Conservation (phyloP, 2,797 vertebrate species). For the Otus scops region DNA sequence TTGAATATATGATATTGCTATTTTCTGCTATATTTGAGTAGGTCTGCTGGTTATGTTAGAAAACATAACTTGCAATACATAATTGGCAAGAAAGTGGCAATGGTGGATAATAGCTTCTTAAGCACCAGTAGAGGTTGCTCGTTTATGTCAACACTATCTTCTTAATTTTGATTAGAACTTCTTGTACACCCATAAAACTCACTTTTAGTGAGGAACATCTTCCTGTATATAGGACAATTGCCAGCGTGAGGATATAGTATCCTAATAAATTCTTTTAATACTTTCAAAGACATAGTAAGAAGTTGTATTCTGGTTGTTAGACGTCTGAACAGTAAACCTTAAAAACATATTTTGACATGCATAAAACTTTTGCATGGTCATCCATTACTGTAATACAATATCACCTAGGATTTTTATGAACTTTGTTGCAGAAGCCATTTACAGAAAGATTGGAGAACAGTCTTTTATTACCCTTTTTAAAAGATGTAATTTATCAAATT, state of each 20-base stretch:
- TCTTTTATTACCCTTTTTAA: not conserved
- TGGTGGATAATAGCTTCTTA: not conserved
- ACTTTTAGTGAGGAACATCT: not conserved
- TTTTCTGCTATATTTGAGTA: not conserved
- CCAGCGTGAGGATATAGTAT: not conserved
- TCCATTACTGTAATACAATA: not conserved
- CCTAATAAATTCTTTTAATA: not conserved
- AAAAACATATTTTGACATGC: not conserved
- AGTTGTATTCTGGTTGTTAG: not conserved
- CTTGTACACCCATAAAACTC: not conserved
- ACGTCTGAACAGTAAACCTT: not conserved
- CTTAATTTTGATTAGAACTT: not conserved
- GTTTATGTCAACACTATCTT: not conserved
- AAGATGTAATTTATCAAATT: not conserved
- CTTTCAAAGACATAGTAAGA: not conserved
- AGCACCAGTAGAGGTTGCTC: accelerated
- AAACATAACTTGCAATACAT: not conserved
- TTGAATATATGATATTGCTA: not conserved
- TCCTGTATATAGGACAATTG: not conserved
- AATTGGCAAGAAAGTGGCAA: not conserved
- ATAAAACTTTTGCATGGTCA: not conserved
- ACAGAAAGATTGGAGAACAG: not conserved
- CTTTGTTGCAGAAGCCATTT: not conserved
- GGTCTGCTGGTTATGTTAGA: not conserved
- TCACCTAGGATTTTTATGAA: not conserved